Conservation (phyloP, 2,888 invertebrate species). For the Nephrotoma flavescens region DNA sequence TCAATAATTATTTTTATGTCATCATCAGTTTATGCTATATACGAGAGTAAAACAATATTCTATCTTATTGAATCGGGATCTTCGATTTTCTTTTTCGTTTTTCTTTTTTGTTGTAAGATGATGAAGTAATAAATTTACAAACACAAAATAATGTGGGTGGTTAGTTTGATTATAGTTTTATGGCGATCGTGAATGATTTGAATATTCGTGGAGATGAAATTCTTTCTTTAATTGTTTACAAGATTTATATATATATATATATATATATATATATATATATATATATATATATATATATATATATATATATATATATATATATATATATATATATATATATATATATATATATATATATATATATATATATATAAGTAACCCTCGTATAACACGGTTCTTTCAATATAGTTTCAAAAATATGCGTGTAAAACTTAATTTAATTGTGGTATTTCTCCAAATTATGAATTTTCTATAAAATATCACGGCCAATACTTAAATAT, state of each 20-base stretch:
- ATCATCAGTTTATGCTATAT: background rate
- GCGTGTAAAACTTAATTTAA: too few relatives aligned
- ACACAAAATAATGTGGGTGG: background rate
- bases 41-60: background rate
- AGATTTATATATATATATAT: background rate
- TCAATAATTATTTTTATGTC: background rate
- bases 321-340: too few relatives aligned
- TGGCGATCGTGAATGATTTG: background rate
- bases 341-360: too few relatives aligned
- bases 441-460: too few relatives aligned
- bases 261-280: background rate
- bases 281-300: too few relatives aligned
- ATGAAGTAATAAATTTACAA: background rate
- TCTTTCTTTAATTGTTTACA: background rate
- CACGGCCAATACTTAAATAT: too few relatives aligned
- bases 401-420: too few relatives aligned
- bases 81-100: background rate
- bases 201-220: background rate
- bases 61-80: background rate
- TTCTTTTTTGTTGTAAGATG: background rate
- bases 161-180: background rate
- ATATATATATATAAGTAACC: too few relatives aligned
- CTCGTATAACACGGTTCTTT: too few relatives aligned
- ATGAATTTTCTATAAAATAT: too few relatives aligned
- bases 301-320: too few relatives aligned